Percentiles rank a stretch among this genome's conserved stretches.
These are phyloP conservation scores for Aphis gossypii DNA, from an alignment of 1,140 invertebrate genomes.

Conservation along the genomic window DNA sequence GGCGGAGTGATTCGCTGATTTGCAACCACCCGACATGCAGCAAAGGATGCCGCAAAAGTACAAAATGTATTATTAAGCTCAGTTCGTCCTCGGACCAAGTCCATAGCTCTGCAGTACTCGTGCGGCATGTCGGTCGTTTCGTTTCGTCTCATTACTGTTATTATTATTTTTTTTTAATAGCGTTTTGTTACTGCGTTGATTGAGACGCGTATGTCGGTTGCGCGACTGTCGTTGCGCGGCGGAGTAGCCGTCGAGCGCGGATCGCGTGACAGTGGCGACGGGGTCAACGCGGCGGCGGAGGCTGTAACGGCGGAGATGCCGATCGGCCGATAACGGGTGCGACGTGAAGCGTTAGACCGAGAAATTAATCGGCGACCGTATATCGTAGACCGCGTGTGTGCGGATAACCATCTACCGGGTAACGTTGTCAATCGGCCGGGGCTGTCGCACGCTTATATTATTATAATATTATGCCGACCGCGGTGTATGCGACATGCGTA, in stretches of 20 bases:
- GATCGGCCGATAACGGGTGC: neutral
- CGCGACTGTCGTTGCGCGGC: neutral
- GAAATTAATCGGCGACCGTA: conserved; percentile 48
- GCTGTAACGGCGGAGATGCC: neutral
- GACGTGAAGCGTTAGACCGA: neutral
- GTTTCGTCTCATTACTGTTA: neutral
- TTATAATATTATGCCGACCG: neutral
- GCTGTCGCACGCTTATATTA: neutral
- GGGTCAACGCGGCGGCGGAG: neutral
- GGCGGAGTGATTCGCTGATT: too few species aligned
- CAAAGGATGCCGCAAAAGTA: neutral
- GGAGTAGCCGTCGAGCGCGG: neutral
- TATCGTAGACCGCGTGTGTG: neutral
- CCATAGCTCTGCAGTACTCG: too few species aligned
- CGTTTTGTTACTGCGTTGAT: neutral
- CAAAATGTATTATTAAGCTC: neutral
- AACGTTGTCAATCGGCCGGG: conserved; percentile 39
- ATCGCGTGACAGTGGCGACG: conserved; percentile 27
- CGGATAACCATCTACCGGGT: conserved; percentile 46
- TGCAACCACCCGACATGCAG: rapidly evolving
- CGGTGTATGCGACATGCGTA: neutral
- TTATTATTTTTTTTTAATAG: neutral
- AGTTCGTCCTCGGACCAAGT: neutral
- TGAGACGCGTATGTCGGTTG: neutral
- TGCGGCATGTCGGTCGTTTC: neutral